These are phyloP conservation scores for Delphinus delphis DNA, from an alignment of 2,113 vertebrate genomes.

Conservation along the genomic window DNA sequence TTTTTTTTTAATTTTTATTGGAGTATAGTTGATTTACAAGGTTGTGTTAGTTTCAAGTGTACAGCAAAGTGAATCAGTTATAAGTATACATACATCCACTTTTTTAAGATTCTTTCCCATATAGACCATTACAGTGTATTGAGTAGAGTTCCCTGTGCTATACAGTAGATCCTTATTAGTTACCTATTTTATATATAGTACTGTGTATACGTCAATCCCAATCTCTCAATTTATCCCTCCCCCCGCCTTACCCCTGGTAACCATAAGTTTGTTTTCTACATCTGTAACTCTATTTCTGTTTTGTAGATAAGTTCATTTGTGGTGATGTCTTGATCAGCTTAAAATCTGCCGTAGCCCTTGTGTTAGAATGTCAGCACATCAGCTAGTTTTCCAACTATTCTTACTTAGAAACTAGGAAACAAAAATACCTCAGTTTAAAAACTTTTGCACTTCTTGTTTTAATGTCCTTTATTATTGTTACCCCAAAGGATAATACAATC, in stretches of 20 bases:
- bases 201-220: background rate
- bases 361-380: background rate
- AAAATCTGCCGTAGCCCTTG: background rate
- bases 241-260: background rate
- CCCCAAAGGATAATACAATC: background rate
- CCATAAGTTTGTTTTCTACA: background rate
- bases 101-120: background rate
- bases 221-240: background rate
- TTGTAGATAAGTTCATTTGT: background rate
- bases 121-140: background rate
- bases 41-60: background rate
- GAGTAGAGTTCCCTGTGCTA: background rate
- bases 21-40: background rate
- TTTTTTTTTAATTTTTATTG: background rate
- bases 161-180: background rate
- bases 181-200: background rate
- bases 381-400: background rate
- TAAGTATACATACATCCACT: background rate
- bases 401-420: background rate
- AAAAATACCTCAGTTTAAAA: background rate
- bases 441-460: background rate
- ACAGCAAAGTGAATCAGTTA: background rate
- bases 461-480: background rate
- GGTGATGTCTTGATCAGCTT: background rate
- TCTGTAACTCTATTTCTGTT: background rate